Evolutionary conservation across 2,888 invertebrate genomes (phyloP).

Genomic region (Drosophila fungiperda): DNA sequence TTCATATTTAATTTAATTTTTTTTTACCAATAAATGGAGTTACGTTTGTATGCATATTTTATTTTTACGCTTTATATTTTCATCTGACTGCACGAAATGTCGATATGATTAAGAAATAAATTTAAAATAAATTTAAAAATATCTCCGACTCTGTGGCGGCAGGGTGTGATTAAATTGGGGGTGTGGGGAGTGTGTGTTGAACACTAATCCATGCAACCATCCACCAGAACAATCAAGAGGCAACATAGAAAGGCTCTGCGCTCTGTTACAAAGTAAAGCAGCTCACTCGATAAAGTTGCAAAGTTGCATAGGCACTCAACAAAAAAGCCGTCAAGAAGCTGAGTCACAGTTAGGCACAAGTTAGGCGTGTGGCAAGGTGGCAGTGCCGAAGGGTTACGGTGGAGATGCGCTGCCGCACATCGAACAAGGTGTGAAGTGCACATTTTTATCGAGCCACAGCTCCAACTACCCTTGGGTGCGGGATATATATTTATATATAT

Average conservation of each 20-base stretch:
- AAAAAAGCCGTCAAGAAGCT: conserved; percentile 22
- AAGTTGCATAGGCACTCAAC: conserved; percentile 9
- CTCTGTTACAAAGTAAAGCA: conserved; percentile 6
- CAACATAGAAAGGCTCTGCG: not conserved
- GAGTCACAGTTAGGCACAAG: not conserved
- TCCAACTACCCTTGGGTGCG: conserved; percentile 2
- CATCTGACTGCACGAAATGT: not conserved
- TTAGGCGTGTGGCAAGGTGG: not conserved
- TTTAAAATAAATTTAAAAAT: conserved; percentile 52
- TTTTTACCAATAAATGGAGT: not conserved
- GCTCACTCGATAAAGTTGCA: conserved; percentile 23
- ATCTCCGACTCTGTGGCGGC: conserved; percentile 10
- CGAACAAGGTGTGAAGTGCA: conserved; percentile 51
- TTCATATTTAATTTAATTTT: conserved; percentile 22
- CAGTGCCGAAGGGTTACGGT: not conserved
- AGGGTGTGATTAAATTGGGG: not conserved
- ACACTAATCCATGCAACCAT: conserved; percentile 1
- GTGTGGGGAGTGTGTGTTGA: not conserved
- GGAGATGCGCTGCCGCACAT: conserved; percentile 50
- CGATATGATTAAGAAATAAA: conserved; percentile 40
- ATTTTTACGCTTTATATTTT: not conserved
- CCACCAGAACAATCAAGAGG: conserved; percentile 45
- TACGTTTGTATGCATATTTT: too few relatives aligned
- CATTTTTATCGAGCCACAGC: conserved; percentile 45
- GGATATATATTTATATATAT: not conserved